Evolutionary conservation across 1,140 invertebrate genomes (phyloP).

Genomic region (Stratiolaelaps scimitus): DNA sequence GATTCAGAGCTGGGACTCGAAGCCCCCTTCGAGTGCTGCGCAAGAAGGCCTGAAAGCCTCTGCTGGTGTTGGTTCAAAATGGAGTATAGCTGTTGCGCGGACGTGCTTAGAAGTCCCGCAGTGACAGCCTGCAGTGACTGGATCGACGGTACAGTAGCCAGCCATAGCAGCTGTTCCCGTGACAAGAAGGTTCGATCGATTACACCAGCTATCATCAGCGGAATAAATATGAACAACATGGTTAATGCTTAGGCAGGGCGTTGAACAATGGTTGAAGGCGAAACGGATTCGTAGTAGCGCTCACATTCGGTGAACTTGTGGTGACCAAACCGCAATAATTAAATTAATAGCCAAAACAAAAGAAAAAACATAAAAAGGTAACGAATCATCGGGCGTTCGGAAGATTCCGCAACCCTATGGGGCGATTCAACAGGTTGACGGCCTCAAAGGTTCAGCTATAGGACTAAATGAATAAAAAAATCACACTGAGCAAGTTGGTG

Average conservation of each 20-base stretch:
- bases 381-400: background rate
- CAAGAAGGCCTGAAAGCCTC: constrained; percentile 4
- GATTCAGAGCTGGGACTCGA: background rate
- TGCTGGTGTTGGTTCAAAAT: constrained; percentile 8
- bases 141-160: constrained; percentile 9
- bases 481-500: too few relatives aligned
- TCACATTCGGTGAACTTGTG: too few relatives aligned
- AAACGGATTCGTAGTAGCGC: too few relatives aligned
- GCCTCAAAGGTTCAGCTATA: too few relatives aligned
- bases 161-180: constrained; percentile 26
- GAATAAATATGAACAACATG: constrained; percentile 17
- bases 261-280: too few relatives aligned
- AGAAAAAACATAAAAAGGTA: too few relatives aligned
- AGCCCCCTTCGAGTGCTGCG: constrained; percentile 2
- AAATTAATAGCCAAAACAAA: too few relatives aligned
- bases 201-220: constrained; percentile 27
- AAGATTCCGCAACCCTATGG: too few relatives aligned
- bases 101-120: background rate
- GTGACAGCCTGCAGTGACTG: background rate
- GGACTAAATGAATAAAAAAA: too few relatives aligned
- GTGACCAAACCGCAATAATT: too few relatives aligned
- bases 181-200: constrained; percentile 30
- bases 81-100: background rate
- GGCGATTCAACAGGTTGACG: too few relatives aligned
- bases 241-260: too few relatives aligned